Evolutionary conservation across 2,888 invertebrate genomes (phyloP).

Genomic region (Drosophila infuscata): DNA sequence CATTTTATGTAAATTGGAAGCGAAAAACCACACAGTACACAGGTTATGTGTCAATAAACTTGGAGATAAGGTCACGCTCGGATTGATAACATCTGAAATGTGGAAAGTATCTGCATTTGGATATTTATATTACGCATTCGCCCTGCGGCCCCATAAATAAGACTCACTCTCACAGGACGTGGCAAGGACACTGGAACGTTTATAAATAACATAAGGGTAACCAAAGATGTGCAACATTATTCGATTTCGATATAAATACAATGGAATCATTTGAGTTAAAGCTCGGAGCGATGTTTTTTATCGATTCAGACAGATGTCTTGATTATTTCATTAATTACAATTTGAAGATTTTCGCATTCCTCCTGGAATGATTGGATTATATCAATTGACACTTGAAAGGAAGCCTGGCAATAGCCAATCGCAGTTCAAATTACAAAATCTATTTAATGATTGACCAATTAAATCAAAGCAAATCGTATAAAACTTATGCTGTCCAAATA

Average conservation of each 20-base stretch:
- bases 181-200: neutral
- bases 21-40: slow-evolving; percentile 5
- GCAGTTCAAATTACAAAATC: neutral
- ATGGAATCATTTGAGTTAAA: neutral
- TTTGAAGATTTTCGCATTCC: neutral
- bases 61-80: neutral
- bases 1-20: slow-evolving; percentile 20
- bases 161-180: slow-evolving; percentile 7
- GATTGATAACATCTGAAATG: slow-evolving; percentile 1
- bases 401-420: neutral
- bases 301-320: neutral
- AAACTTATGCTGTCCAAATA: slow-evolving; percentile 16
- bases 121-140: slow-evolving; percentile 23
- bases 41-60: slow-evolving; percentile 7
- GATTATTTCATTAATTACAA: neutral
- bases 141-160: slow-evolving; percentile 26
- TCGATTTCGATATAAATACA: neutral
- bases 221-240: neutral
- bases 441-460: slow-evolving; percentile 45
- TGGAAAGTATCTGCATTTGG: neutral
- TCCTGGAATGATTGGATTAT: neutral
- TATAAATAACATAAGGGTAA: slow-evolving; percentile 11
- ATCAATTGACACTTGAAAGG: neutral
- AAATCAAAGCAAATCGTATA: slow-evolving; percentile 8
- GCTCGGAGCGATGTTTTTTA: neutral